Percentiles rank a stretch among this genome's conserved stretches.
phyloP scores from a whole-genome alignment of 2,888 invertebrate species.

The Dyspetes luteomarginatus region DNA sequence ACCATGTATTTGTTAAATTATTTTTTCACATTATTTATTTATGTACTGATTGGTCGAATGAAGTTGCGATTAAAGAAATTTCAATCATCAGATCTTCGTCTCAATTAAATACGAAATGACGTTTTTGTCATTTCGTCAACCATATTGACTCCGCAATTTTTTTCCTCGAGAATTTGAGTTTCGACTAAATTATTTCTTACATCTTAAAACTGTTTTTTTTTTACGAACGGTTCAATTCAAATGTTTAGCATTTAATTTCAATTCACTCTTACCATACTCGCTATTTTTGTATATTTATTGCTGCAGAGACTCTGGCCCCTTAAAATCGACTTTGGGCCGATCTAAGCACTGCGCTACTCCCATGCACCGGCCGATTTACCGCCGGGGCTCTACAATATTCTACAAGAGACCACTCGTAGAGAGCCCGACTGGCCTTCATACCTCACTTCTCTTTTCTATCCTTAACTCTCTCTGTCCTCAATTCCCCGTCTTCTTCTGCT shows the following conservation, averaged over 20 bases:
- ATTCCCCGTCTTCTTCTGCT: slow-evolving; percentile 31
- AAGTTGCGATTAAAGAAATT: too few relatives aligned
- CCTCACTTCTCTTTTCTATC: slow-evolving; percentile 17
- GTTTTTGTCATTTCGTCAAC: too few relatives aligned
- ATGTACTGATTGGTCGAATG: too few relatives aligned
- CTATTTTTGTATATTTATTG: slow-evolving; percentile 70
- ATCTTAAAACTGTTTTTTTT: too few relatives aligned
- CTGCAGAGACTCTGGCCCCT: neutral
- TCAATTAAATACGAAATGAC: too few relatives aligned
- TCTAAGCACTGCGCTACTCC: slow-evolving; percentile 17
- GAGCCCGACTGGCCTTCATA: slow-evolving; percentile 24
- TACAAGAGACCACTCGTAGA: neutral
- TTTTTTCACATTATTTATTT: too few relatives aligned
- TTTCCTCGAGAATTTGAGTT: too few relatives aligned
- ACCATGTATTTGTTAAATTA: too few relatives aligned
- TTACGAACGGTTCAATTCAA: neutral
- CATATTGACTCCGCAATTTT: too few relatives aligned
- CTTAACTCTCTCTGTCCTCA: slow-evolving; percentile 52
- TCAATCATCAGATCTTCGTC: too few relatives aligned
- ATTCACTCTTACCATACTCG: neutral
- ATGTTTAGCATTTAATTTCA: neutral
- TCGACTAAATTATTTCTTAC: too few relatives aligned
- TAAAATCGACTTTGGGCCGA: slow-evolving; percentile 31
- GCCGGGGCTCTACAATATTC: slow-evolving; percentile 1
- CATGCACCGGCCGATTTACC: slow-evolving; percentile 21